phyloP scores from a whole-genome alignment of 2,888 invertebrate species.

The Ectobius pallidus region DNA sequence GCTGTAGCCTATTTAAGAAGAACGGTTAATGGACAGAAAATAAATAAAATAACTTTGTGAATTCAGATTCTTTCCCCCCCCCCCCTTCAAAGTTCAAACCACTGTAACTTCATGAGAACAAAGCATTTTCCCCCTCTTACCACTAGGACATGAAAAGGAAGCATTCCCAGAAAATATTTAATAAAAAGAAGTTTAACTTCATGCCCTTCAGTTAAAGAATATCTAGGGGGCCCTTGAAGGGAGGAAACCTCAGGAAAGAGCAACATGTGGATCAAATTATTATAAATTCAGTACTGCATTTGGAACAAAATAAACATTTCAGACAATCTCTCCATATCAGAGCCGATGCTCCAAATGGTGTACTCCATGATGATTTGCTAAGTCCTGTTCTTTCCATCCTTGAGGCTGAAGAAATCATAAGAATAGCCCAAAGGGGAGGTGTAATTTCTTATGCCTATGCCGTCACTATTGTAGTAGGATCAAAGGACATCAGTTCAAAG shows the following conservation, averaged over 20 bases:
- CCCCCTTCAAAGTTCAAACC: too few relatives aligned
- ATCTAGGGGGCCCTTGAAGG: not conserved
- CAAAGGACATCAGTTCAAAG: conserved; percentile 3
- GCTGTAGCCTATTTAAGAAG: too few relatives aligned
- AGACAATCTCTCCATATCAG: not conserved
- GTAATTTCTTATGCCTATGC: not conserved
- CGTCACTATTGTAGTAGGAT: not conserved
- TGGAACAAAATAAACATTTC: not conserved
- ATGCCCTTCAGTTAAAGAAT: not conserved
- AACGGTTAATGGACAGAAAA: too few relatives aligned
- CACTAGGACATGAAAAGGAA: too few relatives aligned
- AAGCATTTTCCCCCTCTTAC: too few relatives aligned
- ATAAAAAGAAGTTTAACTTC: too few relatives aligned
- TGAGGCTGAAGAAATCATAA: not conserved
- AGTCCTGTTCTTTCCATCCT: not conserved
- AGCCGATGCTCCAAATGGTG: not conserved
- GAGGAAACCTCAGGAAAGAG: not conserved
- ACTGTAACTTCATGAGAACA: too few relatives aligned
- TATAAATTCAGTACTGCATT: not conserved
- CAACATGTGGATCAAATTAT: not conserved
- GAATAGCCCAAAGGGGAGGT: not conserved
- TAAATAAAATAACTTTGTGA: too few relatives aligned
- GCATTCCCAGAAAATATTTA: too few relatives aligned
- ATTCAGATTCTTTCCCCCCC: too few relatives aligned
- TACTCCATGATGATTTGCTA: not conserved